phyloP scores from a whole-genome alignment of 2,797 vertebrate species.

The Dromococcyx pavoninus region DNA sequence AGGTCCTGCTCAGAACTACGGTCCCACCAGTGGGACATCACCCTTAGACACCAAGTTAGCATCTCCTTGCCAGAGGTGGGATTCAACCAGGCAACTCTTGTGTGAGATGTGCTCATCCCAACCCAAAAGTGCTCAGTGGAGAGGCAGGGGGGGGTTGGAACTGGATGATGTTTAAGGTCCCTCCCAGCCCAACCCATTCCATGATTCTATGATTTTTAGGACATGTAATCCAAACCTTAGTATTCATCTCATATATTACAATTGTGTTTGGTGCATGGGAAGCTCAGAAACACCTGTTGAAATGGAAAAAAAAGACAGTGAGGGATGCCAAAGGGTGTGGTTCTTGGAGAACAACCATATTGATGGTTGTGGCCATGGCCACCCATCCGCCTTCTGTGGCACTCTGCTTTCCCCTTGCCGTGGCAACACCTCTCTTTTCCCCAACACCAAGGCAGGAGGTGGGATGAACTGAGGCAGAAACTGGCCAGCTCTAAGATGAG shows the following conservation, averaged over 20 bases:
- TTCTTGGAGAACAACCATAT: not conserved
- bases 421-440: not conserved
- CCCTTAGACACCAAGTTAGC: not conserved
- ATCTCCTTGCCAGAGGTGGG: not conserved
- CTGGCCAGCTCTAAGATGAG: not conserved
- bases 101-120: not conserved
- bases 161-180: too few relatives aligned
- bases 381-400: not conserved
- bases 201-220: too few relatives aligned
- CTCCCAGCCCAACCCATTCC: too few relatives aligned
- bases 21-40: not conserved
- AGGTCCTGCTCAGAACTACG: not conserved
- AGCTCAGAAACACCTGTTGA: not conserved
- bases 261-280: not conserved
- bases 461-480: not conserved
- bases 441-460: rapidly evolving
- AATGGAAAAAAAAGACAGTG: not conserved
- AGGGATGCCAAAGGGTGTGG: not conserved
- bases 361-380: not conserved
- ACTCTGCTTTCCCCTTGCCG: not conserved
- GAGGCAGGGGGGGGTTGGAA: too few relatives aligned
- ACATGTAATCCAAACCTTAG: not conserved
- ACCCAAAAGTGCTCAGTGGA: not conserved
- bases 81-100: not conserved
- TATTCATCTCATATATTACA: too few relatives aligned